Conservation (phyloP, 2,113 vertebrate genomes). For the Burhinus oedicnemus region DNA sequence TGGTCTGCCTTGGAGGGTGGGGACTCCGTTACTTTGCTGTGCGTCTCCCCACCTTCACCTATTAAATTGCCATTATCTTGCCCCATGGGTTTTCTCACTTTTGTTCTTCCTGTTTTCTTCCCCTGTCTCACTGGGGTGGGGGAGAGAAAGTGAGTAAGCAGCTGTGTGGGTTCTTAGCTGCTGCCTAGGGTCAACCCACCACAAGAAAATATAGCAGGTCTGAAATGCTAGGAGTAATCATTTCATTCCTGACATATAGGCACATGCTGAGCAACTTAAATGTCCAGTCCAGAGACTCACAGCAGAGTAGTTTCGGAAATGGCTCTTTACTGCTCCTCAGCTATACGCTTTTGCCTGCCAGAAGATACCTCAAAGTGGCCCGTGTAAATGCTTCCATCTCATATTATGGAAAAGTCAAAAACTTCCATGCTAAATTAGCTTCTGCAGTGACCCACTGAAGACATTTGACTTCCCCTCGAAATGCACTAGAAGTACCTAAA, state of each 20-base stretch:
- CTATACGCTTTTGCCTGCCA: not conserved
- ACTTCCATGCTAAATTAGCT: not conserved
- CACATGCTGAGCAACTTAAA: not conserved
- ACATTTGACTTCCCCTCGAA: not conserved
- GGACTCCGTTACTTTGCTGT: not conserved
- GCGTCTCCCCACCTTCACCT: not conserved
- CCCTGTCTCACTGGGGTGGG: accelerated
- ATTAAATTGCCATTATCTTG: not conserved
- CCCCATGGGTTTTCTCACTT: not conserved
- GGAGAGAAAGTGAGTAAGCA: not conserved
- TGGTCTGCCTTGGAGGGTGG: not conserved
- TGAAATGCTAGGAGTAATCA: not conserved
- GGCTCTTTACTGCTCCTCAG: not conserved
- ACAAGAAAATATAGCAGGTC: not conserved
- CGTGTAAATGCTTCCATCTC: not conserved
- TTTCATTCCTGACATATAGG: not conserved
- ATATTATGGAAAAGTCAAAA: not conserved
- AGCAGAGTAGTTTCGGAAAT: not conserved
- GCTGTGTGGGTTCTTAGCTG: not conserved
- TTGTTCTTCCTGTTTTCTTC: not conserved
- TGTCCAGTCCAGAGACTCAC: not conserved
- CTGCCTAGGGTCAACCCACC: not conserved
- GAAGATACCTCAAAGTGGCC: not conserved
- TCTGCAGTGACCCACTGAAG: not conserved
- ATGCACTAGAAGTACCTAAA: not conserved